Conservation (phyloP, 2,797 vertebrate species). For the Micropoecilia bifurca region DNA sequence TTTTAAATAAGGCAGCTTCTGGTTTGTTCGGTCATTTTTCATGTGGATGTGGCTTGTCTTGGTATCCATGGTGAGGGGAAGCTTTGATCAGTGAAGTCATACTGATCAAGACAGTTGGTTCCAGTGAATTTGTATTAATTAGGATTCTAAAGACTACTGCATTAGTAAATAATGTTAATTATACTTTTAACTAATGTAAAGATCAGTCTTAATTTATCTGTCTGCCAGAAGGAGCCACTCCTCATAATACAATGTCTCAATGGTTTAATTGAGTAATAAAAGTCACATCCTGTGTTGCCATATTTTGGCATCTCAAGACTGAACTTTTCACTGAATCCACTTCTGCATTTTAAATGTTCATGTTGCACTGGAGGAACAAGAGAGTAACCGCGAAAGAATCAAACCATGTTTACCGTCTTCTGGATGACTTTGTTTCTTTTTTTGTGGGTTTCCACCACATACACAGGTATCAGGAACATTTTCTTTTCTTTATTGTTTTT, state of each 20-base stretch:
- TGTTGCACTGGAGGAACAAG: not conserved
- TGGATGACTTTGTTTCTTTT: constrained; percentile 42
- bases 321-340: not conserved
- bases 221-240: not conserved
- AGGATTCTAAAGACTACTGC: too few species aligned
- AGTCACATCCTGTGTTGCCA: not conserved
- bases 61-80: not conserved
- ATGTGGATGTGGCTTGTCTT: not conserved
- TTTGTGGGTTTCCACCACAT: not conserved
- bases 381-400: not conserved
- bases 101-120: not conserved
- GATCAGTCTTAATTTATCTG: not conserved
- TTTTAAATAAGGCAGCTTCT: not conserved
- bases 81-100: not conserved
- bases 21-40: not conserved
- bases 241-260: not conserved
- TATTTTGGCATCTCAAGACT: not conserved
- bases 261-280: not conserved
- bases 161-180: not conserved
- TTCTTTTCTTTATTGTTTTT: not conserved
- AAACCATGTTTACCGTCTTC: constrained; percentile 43
- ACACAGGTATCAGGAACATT: constrained; percentile 33
- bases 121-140: too few species aligned
- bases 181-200: too few species aligned
- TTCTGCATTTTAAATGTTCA: not conserved